Evolutionary conservation across 2,797 vertebrate species (phyloP), one percentile per base, ranked within the genome.

Genomic region (Anniella stebbinsi): DNA sequence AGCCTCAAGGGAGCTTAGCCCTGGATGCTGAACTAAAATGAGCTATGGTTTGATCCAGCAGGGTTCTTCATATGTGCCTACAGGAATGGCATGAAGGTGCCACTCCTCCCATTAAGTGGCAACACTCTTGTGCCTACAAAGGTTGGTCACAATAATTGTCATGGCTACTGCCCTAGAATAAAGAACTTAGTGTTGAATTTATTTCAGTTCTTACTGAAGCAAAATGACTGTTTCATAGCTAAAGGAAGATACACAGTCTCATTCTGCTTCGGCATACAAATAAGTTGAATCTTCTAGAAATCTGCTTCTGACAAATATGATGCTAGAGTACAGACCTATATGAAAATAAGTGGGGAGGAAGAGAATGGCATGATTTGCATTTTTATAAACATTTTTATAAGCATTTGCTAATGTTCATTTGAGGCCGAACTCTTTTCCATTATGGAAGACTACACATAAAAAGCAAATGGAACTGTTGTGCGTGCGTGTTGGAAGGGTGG

Each of bases 171-270:
- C 1, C 21, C 38, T 45, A 57, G 38, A 66, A 0, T 2, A n/a
- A 23, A 11, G 2, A 25, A 6, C 72, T 67, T 28, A 86, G 67
- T 86, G 75, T 86, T 95, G 86, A 91, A 84, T 89, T 93, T 76
- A 90, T 92, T 95, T 93, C 63, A 88, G 78, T 93, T 91, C 84
- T 86, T 87, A 73, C 17, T 91, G 84, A 94, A 93, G 93, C 80
- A 66, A 51, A n/a, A 13, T 28, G 17, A 88, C 84, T 91, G 89
- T 85, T 87, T 90, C 89, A 89, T 91, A 90, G 85, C 84, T 77
- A 90, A 63, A 91, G 84, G 21, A n/a, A 45, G n/a, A 72, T 60
- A 25, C 18, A 23, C 28, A 6, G 30, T 83, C 69, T 66, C 80
- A 45, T 66, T 38, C 25, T 86, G 23, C n/a, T 75, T 51, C 38